Base-by-base conservation (phyloP, 2,797 vertebrate species). In the Protosalanx chinensis region DNA sequence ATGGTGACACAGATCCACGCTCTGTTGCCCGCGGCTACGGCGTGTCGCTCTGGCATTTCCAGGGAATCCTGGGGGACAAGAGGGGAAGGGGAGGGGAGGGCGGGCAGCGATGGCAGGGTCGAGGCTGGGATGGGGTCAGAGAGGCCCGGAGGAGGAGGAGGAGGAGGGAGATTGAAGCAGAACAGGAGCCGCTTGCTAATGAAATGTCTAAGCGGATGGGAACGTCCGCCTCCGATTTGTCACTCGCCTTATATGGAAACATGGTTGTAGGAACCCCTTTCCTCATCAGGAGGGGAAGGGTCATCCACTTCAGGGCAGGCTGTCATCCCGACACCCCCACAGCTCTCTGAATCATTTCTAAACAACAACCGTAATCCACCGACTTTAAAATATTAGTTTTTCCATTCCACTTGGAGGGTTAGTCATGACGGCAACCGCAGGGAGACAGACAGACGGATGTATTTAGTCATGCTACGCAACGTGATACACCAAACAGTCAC, bases 21-120 rank as follows among this genome's bases (percentile, higher is more conserved):
- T 88, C 82, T 64, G 84, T 83, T 87, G 78, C 86, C 81, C 77
- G 27, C 70, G 41, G 83, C 78, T 79, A 80, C 85, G 79, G 68
- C 64, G 33, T 77, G 80, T 81, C 27, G 67, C 84, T 77, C 74
- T 86, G 89, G 90, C 76, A 90, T 91, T 91, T 91, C 87, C 90
- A 91, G 84, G 76, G 86, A 90, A 88, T 90, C 88, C 86, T 84
- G 63, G 74, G 88, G 87, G 84, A 76, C 67, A 58, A 65, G 65
- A 75, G 76, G 74, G 78, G 72, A 53, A 66, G 73, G 72, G 67
- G 68, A 16, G 29, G 32, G 29, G 15, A 13, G 30, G 16, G 2
- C 5, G 30, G 15, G 29, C 4, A 8, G 29, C 5, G 10, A 13
- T 3, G 33, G 63, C 3, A 18, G 3, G 61, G 61, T 58, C 8